Evolutionary conservation across 2,113 vertebrate genomes (phyloP).

Genomic region (Xerus inauris): DNA sequence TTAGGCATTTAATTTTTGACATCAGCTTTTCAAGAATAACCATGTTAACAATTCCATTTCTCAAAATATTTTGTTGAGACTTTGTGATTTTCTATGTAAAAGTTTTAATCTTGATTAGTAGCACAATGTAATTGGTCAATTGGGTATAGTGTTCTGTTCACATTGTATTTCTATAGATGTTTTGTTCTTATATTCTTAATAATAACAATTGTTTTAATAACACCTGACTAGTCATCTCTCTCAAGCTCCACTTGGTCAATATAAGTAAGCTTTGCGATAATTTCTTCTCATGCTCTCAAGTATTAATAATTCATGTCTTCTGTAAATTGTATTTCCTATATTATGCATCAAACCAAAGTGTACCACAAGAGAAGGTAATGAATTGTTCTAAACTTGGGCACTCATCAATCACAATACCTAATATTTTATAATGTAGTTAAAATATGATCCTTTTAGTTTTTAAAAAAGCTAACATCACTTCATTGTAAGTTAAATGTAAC

Average conservation of each 20-base stretch:
- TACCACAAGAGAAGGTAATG: not conserved
- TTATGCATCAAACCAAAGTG: conserved; percentile 43
- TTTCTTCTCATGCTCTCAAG: conserved; percentile 20
- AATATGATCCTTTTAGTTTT: not conserved
- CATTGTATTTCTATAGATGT: conserved; percentile 16
- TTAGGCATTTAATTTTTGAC: conserved; percentile 24
- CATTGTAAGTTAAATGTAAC: not conserved
- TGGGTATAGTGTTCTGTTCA: not conserved
- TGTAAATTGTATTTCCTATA: conserved; percentile 51
- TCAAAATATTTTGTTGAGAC: not conserved
- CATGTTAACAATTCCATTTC: not conserved
- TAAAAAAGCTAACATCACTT: conserved; percentile 30
- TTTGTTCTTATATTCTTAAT: not conserved
- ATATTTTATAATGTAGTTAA: conserved; percentile 52
- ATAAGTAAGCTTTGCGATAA: conserved; percentile 39
- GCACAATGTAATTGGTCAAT: not conserved
- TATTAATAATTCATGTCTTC: conserved; percentile 24
- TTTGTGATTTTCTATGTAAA: not conserved
- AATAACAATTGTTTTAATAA: conserved; percentile 28
- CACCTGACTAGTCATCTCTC: not conserved
- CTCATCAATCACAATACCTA: not conserved
- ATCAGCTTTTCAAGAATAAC: conserved; percentile 39
- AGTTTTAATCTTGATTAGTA: conserved; percentile 9
- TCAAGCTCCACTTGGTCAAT: not conserved
- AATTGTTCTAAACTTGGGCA: conserved; percentile 40